phyloP scores from a whole-genome alignment of 2,113 vertebrate species.

The Hyaena hyaena region DNA sequence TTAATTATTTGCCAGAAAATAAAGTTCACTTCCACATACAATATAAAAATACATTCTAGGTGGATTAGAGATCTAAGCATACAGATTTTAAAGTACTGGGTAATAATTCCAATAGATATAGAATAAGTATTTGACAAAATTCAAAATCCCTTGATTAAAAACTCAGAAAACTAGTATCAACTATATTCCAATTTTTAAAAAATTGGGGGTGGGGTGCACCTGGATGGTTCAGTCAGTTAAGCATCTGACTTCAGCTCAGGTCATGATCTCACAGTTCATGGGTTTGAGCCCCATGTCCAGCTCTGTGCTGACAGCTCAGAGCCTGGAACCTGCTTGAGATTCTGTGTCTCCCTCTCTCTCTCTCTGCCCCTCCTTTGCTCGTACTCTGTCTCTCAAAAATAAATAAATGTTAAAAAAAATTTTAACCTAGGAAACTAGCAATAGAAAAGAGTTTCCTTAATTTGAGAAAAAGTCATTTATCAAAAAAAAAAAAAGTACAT shows the following conservation, averaged over 20 bases:
- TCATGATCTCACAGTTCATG: no score
- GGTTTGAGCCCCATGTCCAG: no score
- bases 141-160: constrained; percentile 36
- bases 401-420: no score
- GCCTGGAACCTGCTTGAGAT: no score
- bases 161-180: neutral
- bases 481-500: neutral
- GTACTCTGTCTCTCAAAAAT: no score
- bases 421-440: constrained; percentile 17
- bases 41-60: constrained; percentile 40
- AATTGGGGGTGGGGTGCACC: no score
- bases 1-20: neutral
- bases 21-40: constrained; percentile 6
- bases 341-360: no score
- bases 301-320: no score
- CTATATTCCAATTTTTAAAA: neutral
- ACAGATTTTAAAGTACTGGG: constrained; percentile 3
- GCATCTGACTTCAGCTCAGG: no score
- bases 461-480: neutral
- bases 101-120: neutral
- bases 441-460: constrained; percentile 34
- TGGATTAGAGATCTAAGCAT: neutral
- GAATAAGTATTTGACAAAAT: neutral
- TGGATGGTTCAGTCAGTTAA: no score
- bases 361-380: no score